phyloP scores from a whole-genome alignment of 1,140 invertebrate genomes.

The Sarcophaga peregrina region DNA sequence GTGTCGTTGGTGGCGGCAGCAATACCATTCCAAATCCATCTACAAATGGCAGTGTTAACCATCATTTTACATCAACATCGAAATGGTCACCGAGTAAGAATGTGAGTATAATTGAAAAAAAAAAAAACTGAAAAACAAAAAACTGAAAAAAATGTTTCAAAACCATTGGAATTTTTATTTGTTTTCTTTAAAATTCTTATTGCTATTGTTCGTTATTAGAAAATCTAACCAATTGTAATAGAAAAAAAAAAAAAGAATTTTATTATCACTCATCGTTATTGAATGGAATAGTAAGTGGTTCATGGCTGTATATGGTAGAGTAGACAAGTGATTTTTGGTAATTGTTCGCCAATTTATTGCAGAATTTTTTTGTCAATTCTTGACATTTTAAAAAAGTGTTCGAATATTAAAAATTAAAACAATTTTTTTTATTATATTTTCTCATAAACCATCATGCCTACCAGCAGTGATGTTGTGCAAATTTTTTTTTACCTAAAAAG shows the following conservation, averaged over 20 bases:
- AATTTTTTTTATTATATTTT: too few relatives aligned
- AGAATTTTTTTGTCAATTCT: neutral
- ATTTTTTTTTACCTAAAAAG: too few relatives aligned
- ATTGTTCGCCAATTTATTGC: constrained; percentile 18
- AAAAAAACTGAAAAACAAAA: neutral
- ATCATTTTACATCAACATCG: constrained; percentile 53
- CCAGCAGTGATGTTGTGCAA: too few relatives aligned
- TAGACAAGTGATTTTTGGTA: neutral
- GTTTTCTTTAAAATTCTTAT: neutral
- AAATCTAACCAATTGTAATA: neutral
- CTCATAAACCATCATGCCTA: too few relatives aligned
- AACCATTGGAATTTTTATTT: neutral
- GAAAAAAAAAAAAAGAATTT: neutral
- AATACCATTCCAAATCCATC: constrained; percentile 49
- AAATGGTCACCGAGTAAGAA: constrained; percentile 65
- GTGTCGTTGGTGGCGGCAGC: constrained; percentile 52
- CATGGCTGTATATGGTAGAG: neutral
- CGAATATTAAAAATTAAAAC: too few relatives aligned
- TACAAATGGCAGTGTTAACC: constrained; percentile 46
- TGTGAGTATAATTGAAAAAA: constrained; percentile 57
- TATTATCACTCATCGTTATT: neutral
- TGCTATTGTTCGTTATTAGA: neutral
- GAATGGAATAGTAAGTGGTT: neutral
- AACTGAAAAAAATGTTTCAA: neutral
- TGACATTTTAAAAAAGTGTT: too few relatives aligned